phyloP scores from a whole-genome alignment of 2,797 vertebrate genomes.

The Melanotaenia boesemani region DNA sequence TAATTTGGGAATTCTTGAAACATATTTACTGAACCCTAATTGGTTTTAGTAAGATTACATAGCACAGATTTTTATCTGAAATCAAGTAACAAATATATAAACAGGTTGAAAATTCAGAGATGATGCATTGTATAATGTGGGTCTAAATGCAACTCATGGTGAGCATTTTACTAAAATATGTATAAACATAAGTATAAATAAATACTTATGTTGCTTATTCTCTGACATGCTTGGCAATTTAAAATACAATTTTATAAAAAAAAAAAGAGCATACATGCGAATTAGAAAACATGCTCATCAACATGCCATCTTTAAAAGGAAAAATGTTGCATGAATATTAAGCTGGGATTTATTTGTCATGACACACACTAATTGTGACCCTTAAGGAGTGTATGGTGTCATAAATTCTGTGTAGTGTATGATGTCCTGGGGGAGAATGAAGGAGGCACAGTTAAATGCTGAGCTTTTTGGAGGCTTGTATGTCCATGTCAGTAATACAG shows the following conservation, averaged over 20 bases:
- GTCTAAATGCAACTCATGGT: slow-evolving; percentile 7
- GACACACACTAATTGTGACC: slow-evolving; percentile 28
- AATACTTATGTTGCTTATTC: background rate
- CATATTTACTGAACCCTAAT: slow-evolving; percentile 78
- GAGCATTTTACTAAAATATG: slow-evolving; percentile 4
- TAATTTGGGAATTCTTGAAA: slow-evolving; percentile 66
- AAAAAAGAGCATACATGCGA: background rate
- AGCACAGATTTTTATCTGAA: slow-evolving; percentile 77
- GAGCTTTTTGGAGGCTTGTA: slow-evolving; percentile 32
- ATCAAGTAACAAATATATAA: slow-evolving; percentile 74
- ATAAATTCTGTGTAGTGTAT: slow-evolving; percentile 16
- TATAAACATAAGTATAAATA: no score
- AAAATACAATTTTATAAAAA: background rate
- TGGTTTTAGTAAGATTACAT: slow-evolving; percentile 80
- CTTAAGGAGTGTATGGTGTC: slow-evolving; percentile 17
- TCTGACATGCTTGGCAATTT: slow-evolving; percentile 8
- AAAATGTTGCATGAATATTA: slow-evolving; percentile 26
- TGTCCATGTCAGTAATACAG: slow-evolving; percentile 25
- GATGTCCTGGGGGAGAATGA: slow-evolving; percentile 9
- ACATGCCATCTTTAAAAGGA: background rate
- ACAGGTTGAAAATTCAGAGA: slow-evolving; percentile 46
- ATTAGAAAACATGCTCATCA: background rate
- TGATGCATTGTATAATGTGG: slow-evolving; percentile 2
- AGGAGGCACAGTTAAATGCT: slow-evolving; percentile 34
- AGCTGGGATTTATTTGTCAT: slow-evolving; percentile 32